Evolutionary conservation across 1,140 invertebrate species (phyloP).

Genomic region (Zaprionus davidi): DNA sequence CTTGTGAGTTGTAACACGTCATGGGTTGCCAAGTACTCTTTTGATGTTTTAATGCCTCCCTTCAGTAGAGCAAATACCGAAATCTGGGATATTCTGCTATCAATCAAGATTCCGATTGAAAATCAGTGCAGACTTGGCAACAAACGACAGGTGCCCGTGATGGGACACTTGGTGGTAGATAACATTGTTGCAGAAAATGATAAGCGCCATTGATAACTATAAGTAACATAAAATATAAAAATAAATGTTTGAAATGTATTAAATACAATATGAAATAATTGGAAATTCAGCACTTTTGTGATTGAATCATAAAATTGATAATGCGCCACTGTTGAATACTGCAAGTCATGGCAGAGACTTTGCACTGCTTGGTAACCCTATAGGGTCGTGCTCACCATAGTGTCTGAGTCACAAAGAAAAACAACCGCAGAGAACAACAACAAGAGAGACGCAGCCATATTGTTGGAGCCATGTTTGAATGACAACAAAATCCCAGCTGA

Average conservation of each 20-base stretch:
- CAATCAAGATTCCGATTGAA: constrained; percentile 61
- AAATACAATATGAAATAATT: not conserved
- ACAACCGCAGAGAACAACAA: constrained; percentile 45
- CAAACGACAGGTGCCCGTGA: constrained; percentile 4
- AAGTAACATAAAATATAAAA: not conserved
- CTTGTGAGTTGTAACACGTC: constrained; percentile 32
- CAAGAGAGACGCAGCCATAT: constrained; percentile 67
- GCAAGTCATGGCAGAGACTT: constrained; percentile 10
- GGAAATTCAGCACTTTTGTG: not conserved
- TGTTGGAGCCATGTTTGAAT: constrained; percentile 67
- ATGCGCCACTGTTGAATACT: not conserved
- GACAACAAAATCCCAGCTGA: constrained; percentile 57
- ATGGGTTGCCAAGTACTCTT: constrained; percentile 64
- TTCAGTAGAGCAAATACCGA: not conserved
- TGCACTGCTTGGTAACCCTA: constrained; percentile 57
- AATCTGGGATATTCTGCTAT: constrained; percentile 45
- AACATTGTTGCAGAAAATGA: constrained; percentile 18
- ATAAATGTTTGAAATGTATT: not conserved
- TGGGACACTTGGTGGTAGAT: constrained; percentile 38
- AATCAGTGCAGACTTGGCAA: constrained; percentile 35
- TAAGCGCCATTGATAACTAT: constrained; percentile 16
- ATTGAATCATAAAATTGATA: not conserved
- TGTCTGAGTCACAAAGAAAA: constrained; percentile 63
- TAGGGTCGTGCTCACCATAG: constrained; percentile 23
- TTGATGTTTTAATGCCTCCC: constrained; percentile 44